Evolutionary conservation across 1,140 invertebrate genomes (phyloP).

Genomic region (Bombus waltoni): DNA sequence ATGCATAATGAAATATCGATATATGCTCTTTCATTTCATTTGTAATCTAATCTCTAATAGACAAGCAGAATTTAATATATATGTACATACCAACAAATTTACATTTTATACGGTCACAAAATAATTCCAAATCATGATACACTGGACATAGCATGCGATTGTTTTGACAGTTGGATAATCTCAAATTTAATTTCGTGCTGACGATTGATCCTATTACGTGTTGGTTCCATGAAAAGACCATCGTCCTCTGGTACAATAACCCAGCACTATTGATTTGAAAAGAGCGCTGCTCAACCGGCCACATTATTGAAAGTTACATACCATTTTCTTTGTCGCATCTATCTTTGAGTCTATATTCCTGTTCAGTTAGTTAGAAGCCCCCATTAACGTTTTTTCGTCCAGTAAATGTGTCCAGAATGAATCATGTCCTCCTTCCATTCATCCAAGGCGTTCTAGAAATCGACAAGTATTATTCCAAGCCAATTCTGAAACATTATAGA

Average conservation of each 20-base stretch:
- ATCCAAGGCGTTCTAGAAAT: not conserved
- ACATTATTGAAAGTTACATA: slow-evolving; percentile 49
- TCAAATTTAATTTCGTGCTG: slow-evolving; percentile 40
- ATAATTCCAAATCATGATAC: too few relatives aligned
- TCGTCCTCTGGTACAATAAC: slow-evolving; percentile 5
- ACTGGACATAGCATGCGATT: too few relatives aligned
- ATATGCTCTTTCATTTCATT: too few relatives aligned
- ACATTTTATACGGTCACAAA: not conserved
- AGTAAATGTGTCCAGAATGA: not conserved
- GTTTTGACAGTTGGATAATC: not conserved
- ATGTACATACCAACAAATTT: not conserved
- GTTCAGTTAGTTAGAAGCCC: slow-evolving; percentile 13
- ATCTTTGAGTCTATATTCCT: slow-evolving; percentile 17
- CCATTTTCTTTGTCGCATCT: slow-evolving; percentile 16
- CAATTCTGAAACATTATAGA: not conserved
- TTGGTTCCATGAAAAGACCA: not conserved
- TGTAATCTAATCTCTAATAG: too few relatives aligned
- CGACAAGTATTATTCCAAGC: not conserved
- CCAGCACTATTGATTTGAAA: slow-evolving; percentile 19
- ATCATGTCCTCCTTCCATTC: not conserved
- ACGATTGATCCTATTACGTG: slow-evolving; percentile 30
- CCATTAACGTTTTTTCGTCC: not conserved
- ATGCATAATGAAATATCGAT: too few relatives aligned
- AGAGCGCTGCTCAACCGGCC: slow-evolving; percentile 4
- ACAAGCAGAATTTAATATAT: not conserved